Percentiles rank a stretch among this genome's conserved stretches.
phyloP scores from a whole-genome alignment of 2,797 vertebrate genomes.

The Fringilla coelebs region DNA sequence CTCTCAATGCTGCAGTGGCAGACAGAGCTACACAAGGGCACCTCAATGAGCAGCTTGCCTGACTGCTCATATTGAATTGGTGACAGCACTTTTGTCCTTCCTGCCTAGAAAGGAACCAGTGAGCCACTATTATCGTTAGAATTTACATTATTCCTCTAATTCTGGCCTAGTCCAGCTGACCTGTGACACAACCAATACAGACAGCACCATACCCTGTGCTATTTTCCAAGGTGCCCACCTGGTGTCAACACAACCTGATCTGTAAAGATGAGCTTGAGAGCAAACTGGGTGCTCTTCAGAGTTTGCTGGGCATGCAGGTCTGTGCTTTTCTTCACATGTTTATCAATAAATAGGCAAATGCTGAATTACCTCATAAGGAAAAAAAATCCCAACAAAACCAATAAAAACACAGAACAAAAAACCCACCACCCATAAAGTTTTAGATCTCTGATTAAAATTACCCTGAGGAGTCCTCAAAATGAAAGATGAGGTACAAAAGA shows the following conservation, averaged over 20 bases:
- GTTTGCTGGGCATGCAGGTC: background rate
- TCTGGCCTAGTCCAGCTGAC: background rate
- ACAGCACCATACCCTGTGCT: background rate
- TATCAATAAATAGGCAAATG: background rate
- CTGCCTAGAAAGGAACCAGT: background rate
- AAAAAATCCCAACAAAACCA: background rate
- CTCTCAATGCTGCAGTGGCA: accelerated
- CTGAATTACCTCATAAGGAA: background rate
- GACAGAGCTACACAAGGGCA: background rate
- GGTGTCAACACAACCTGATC: background rate
- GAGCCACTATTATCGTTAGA: background rate
- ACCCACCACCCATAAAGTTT: background rate
- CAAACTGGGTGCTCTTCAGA: background rate
- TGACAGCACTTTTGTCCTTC: background rate
- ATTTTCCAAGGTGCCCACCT: background rate
- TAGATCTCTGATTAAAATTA: background rate
- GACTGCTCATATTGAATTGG: background rate
- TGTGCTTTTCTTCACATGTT: background rate
- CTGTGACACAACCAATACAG: background rate
- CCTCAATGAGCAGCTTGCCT: background rate
- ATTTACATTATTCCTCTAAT: accelerated
- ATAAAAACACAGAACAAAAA: background rate
- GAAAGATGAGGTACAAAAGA: background rate
- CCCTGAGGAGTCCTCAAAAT: background rate
- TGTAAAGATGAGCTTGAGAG: background rate